Conservation (phyloP, 2,797 vertebrate genomes). For the Anguilla anguilla region DNA sequence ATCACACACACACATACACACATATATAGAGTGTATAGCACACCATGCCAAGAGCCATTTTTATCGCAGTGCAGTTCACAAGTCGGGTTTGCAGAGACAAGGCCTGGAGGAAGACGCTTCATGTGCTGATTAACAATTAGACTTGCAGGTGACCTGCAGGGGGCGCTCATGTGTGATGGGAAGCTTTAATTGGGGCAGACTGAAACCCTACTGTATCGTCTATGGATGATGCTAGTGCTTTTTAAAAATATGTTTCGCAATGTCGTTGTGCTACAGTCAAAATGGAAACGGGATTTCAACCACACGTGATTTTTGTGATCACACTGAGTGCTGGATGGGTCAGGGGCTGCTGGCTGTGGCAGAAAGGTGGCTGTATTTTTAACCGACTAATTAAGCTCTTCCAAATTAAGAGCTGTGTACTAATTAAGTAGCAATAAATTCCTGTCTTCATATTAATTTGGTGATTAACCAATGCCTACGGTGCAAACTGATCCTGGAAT, state of each 20-base stretch:
- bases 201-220: too few relatives aligned
- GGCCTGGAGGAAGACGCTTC: not conserved
- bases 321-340: not conserved
- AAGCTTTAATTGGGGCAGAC: too few relatives aligned
- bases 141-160: too few relatives aligned
- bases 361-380: conserved; percentile 48
- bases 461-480: conserved; percentile 54
- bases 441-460: conserved; percentile 66
- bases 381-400: conserved; percentile 70
- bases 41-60: not conserved
- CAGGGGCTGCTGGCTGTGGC: not conserved
- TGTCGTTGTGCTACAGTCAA: too few relatives aligned
- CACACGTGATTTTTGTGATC: not conserved
- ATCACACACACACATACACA: not conserved
- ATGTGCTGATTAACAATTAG: not conserved
- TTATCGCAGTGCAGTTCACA: not conserved
- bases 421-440: conserved; percentile 72
- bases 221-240: too few relatives aligned
- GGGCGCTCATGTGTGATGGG: too few relatives aligned
- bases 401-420: conserved; percentile 68
- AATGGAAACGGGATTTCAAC: too few relatives aligned
- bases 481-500: conserved; percentile 55
- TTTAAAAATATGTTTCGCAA: too few relatives aligned
- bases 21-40: not conserved
- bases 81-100: not conserved